Conservation (phyloP, 2,113 vertebrate species). For the Aix galericulata region DNA sequence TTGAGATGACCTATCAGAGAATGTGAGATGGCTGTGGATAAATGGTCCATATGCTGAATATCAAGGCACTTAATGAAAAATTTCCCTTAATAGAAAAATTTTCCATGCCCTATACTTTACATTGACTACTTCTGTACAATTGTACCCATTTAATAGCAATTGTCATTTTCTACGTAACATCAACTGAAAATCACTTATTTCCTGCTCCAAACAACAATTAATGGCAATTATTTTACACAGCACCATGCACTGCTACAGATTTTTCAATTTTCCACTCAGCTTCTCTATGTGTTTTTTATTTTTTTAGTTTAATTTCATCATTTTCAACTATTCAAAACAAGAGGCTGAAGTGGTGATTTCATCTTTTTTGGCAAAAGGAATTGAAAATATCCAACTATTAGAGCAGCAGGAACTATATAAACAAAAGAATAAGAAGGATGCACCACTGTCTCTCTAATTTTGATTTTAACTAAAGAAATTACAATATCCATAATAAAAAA, state of each 20-base stretch:
- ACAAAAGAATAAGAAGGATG: neutral
- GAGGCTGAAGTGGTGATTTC: neutral
- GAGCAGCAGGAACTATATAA: neutral
- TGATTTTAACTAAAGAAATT: neutral
- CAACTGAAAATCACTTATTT: slow-evolving; percentile 64
- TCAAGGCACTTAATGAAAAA: slow-evolving; percentile 43
- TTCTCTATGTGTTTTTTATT: neutral
- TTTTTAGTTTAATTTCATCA: slow-evolving; percentile 16
- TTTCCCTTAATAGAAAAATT: slow-evolving; percentile 34
- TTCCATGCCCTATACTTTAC: slow-evolving; percentile 32
- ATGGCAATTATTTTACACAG: slow-evolving; percentile 64
- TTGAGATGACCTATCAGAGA: slow-evolving; percentile 18
- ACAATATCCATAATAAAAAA: neutral
- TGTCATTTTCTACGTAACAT: slow-evolving; percentile 54
- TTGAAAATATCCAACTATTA: neutral
- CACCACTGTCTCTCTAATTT: neutral
- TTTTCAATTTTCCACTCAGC: slow-evolving; percentile 67
- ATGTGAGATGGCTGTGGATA: slow-evolving; percentile 9
- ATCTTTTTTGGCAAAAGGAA: neutral
- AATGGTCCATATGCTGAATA: slow-evolving; percentile 23
- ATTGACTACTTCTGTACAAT: slow-evolving; percentile 55
- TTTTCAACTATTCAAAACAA: slow-evolving; percentile 33
- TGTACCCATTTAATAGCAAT: slow-evolving; percentile 45
- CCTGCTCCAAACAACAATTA: slow-evolving; percentile 63
- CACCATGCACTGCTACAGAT: slow-evolving; percentile 40